Percentiles rank a stretch among this genome's conserved stretches.
These are phyloP conservation scores for Drosophila falleni DNA, from an alignment of 2,888 invertebrate species.

Conservation along the genomic window DNA sequence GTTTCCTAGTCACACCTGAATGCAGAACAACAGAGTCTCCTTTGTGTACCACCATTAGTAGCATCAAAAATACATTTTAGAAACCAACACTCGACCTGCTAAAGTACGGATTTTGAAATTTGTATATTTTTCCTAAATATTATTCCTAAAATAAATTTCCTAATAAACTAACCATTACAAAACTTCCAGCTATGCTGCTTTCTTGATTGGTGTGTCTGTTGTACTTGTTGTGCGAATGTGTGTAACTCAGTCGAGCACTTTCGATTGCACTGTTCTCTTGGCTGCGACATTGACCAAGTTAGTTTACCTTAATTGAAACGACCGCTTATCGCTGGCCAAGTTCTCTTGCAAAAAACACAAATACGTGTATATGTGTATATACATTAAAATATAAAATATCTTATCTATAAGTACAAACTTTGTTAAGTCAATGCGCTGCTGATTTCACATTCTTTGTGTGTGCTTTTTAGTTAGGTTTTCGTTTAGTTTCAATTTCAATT, in stretches of 20 bases:
- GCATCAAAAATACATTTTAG: background rate
- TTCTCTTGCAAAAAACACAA: constrained; percentile 18
- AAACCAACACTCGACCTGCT: background rate
- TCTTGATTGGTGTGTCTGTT: background rate
- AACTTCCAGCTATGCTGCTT: background rate
- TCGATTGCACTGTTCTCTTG: background rate
- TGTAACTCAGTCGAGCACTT: background rate
- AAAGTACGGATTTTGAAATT: background rate
- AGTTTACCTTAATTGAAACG: constrained; percentile 60
- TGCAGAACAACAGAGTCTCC: background rate
- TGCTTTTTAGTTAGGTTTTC: constrained; percentile 4
- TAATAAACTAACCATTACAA: background rate
- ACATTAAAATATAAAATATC: constrained; percentile 43
- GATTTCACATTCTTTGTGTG: constrained; percentile 21
- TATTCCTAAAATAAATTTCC: too few species aligned
- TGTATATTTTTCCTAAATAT: background rate
- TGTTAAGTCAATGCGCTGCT: constrained; percentile 48
- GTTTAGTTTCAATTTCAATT: constrained; percentile 26
- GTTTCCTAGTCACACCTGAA: background rate
- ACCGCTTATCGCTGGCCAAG: constrained; percentile 54
- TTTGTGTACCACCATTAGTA: background rate
- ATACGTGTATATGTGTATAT: constrained; percentile 15
- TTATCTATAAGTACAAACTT: constrained; percentile 69
- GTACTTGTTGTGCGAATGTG: constrained; percentile 26
- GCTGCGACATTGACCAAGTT: constrained; percentile 68